phyloP scores from a whole-genome alignment of 2,888 invertebrate species.

The Tillus elongatus region DNA sequence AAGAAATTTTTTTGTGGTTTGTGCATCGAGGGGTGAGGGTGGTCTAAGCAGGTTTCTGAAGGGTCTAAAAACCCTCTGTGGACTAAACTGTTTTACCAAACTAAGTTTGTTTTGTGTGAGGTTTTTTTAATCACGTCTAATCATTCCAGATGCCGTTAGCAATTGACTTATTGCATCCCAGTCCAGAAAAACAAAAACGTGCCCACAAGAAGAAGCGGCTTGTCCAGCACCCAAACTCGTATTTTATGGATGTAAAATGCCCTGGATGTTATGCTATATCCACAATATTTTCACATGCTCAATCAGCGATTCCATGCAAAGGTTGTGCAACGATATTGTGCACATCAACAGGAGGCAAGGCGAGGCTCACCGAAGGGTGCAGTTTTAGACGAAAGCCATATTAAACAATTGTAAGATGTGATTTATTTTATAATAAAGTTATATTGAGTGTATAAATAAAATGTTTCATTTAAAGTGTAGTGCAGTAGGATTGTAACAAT shows the following conservation, averaged over 20 bases:
- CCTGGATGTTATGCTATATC: constrained; percentile 99
- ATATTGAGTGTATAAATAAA: no score
- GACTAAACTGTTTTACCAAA: no score
- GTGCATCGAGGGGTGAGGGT: no score
- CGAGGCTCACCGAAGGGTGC: constrained; percentile 97
- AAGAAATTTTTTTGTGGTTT: no score
- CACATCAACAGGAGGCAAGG: constrained; percentile 98
- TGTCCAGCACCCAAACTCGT: constrained; percentile 98
- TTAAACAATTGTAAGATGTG: no score
- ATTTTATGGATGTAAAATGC: constrained; percentile 99
- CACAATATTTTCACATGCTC: constrained; percentile 99
- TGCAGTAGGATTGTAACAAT: no score
- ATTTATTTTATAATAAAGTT: no score
- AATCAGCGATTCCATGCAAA: constrained; percentile 96
- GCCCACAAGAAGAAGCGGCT: constrained; percentile 95
- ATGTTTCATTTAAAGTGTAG: no score
- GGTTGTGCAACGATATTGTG: constrained; percentile 97
- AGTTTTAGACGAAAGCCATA: constrained; percentile 97
- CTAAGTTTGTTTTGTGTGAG: no score
- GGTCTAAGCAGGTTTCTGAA: no score
- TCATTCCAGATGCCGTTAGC: constrained; percentile 66
- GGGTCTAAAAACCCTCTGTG: no score
- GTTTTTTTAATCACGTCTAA: no score
- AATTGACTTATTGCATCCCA: constrained; percentile 94
- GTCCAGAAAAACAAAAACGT: constrained; percentile 87